phyloP scores from a whole-genome alignment of 2,113 vertebrate species.

The Actenoides lindsayi region DNA sequence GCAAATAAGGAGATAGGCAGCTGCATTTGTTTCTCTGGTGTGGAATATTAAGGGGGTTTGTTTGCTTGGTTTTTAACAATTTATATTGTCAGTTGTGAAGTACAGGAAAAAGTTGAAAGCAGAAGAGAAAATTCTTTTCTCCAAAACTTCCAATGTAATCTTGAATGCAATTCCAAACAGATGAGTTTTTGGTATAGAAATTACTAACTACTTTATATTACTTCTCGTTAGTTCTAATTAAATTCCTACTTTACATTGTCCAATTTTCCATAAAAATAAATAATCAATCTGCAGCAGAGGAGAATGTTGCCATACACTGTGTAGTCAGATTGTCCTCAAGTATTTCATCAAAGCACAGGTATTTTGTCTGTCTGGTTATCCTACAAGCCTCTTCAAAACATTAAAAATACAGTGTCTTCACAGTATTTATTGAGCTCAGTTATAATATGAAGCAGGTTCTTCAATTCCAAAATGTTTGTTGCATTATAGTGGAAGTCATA shows the following conservation, averaged over 20 bases:
- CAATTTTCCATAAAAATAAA: not conserved
- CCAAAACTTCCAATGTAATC: not conserved
- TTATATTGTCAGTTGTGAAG: not conserved
- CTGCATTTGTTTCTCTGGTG: not conserved
- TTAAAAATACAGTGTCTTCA: not conserved
- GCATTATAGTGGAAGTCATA: not conserved
- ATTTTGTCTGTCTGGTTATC: not conserved
- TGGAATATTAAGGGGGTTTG: not conserved
- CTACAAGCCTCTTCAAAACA: not conserved
- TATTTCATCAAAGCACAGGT: not conserved
- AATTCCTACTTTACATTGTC: not conserved
- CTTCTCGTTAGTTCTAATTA: not conserved
- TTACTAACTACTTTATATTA: not conserved
- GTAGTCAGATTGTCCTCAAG: not conserved
- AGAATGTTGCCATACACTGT: not conserved
- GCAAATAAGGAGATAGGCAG: not conserved
- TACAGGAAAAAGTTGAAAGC: not conserved
- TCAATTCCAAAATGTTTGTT: not conserved
- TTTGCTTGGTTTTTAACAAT: not conserved
- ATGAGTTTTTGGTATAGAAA: not conserved
- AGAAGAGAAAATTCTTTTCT: not conserved
- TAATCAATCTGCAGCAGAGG: not conserved
- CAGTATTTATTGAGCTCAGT: not conserved
- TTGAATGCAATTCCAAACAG: not conserved
- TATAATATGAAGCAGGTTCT: not conserved